Conservation (phyloP, 1,140 invertebrate species). For the Dysdera silvatica region DNA sequence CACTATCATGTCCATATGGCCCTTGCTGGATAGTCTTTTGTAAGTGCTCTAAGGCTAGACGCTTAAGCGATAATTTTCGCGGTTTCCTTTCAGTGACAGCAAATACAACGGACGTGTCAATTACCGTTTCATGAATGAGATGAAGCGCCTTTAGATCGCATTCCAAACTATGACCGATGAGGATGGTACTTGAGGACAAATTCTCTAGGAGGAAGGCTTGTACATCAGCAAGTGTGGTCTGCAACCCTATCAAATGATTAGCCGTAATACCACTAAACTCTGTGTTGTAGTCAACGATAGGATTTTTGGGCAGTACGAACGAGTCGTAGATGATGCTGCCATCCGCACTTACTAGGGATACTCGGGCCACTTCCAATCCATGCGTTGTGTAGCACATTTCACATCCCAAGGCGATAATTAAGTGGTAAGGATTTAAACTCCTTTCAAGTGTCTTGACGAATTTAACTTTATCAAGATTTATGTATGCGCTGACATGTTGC, state of each 20-base stretch:
- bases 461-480: too few relatives aligned
- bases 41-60: constrained; percentile 75
- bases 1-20: constrained; percentile 2
- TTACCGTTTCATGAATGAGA: constrained; percentile 76
- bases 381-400: constrained; percentile 71
- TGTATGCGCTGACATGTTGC: too few relatives aligned
- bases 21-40: constrained; percentile 90
- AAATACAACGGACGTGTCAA: constrained; percentile 93
- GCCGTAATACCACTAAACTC: constrained; percentile 82
- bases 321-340: constrained; percentile 70
- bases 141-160: constrained; percentile 91
- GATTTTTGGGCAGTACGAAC: constrained; percentile 66
- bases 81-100: constrained; percentile 87
- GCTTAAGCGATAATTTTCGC: constrained; percentile 78
- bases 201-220: constrained; percentile 79
- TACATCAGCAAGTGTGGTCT: constrained; percentile 68
- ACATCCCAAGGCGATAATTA: constrained; percentile 85
- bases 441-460: too few relatives aligned
- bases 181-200: constrained; percentile 80
- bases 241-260: constrained; percentile 58
- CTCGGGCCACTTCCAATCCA: constrained; percentile 79
- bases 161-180: constrained; percentile 94
- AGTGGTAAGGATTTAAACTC: too few relatives aligned
- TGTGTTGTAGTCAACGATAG: constrained; percentile 79
- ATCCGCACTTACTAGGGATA: constrained; percentile 60